Percentiles rank a stretch among this genome's conserved stretches.
phyloP scores from a whole-genome alignment of 2,888 invertebrate species.

The Mythimna vitellina region DNA sequence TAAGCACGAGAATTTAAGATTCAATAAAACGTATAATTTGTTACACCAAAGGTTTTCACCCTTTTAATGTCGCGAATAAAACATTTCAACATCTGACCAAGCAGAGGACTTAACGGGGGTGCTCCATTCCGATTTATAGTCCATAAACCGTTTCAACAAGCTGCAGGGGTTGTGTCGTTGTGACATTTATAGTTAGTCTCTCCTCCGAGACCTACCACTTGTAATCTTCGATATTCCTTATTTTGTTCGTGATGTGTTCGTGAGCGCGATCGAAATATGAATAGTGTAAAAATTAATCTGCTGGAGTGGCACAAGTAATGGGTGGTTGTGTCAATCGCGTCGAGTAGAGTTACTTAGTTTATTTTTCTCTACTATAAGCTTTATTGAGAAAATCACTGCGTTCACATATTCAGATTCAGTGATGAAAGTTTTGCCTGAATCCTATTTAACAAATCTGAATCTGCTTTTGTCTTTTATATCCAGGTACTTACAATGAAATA shows the following conservation, averaged over 20 bases:
- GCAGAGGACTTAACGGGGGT: constrained; percentile 73
- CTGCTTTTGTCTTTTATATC: background rate
- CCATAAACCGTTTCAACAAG: constrained; percentile 85
- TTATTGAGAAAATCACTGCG: background rate
- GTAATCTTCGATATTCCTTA: constrained; percentile 65
- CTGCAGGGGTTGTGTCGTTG: constrained; percentile 74
- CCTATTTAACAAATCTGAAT: background rate
- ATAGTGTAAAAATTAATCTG: constrained; percentile 7
- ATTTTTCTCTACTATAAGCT: background rate
- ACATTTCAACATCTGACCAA: constrained; percentile 77
- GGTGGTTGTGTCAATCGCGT: background rate
- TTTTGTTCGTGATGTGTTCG: constrained; percentile 34
- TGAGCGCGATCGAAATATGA: constrained; percentile 25
- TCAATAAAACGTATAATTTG: constrained; percentile 62
- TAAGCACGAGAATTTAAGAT: constrained; percentile 55
- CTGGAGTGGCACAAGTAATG: background rate
- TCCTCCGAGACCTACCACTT: constrained; percentile 69
- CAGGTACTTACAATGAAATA: background rate
- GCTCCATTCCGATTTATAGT: constrained; percentile 80
- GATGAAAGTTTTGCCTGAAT: background rate
- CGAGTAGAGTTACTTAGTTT: background rate
- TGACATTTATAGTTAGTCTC: constrained; percentile 81
- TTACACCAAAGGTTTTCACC: constrained; percentile 60
- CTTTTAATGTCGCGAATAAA: constrained; percentile 74
- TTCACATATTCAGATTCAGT: background rate